These are phyloP conservation scores for Cataglyphis rosenhaueri DNA, from an alignment of 2,888 invertebrate species.

Conservation along the genomic window DNA sequence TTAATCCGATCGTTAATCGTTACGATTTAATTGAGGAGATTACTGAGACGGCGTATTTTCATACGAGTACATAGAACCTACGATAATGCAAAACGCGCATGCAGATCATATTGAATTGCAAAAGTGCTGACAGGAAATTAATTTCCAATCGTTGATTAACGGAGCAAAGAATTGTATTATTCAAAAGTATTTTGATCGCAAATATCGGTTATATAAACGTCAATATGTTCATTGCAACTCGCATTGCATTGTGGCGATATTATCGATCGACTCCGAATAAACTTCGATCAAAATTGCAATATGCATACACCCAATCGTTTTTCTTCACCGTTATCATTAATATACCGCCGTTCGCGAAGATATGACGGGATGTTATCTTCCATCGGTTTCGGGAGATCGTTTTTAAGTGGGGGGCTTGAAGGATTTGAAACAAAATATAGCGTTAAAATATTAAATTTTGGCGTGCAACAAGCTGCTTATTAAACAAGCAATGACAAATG, in stretches of 20 bases:
- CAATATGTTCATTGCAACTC: not conserved
- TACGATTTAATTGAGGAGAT: conserved; percentile 25
- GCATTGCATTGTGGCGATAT: not conserved
- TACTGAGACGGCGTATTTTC: not conserved
- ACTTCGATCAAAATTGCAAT: not conserved
- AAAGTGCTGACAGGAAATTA: conserved; percentile 49
- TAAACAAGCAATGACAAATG: not conserved
- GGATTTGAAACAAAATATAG: not conserved
- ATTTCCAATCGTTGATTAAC: conserved; percentile 24
- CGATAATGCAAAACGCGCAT: conserved; percentile 16
- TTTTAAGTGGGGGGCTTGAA: not conserved
- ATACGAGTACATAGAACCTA: not conserved
- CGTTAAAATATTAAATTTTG: not conserved
- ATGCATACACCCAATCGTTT: not conserved
- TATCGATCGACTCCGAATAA: not conserved
- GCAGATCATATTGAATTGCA: conserved; percentile 51
- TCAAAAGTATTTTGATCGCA: conserved; percentile 1
- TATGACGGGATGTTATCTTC: not conserved
- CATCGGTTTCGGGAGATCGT: not conserved
- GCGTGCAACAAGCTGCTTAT: not conserved
- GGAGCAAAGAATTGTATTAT: conserved; percentile 23
- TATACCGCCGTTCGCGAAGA: not conserved
- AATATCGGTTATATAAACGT: conserved; percentile 4
- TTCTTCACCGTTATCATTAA: not conserved
- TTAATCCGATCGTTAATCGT: not conserved